Evolutionary conservation across 30 jellyfish, hydroid and myxozoan species (phyloP), one percentile per base, ranked within the genome.

Genomic region (Catostylus mosaicus): DNA sequence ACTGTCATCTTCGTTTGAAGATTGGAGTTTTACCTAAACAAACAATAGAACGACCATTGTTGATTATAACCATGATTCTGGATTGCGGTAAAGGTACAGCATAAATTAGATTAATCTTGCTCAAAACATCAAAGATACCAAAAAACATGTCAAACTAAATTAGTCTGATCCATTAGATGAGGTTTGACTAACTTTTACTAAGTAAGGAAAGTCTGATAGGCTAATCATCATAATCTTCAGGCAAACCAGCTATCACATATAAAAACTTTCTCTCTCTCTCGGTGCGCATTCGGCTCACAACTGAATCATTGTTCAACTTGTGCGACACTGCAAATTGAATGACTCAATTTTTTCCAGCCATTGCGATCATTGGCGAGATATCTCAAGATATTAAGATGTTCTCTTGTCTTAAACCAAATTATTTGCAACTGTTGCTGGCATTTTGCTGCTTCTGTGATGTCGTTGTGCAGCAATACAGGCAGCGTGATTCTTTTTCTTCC

Each of bases 1-100:
- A 69, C 59, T 45, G 37, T 83, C 96, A n/a, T 82, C 91, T 1
- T 67, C 92, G 34, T 75, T 82, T 57, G 92, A 82, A 5, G 92
- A 82, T 33, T 82, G 86, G 34, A 22, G 35, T 8, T 32, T 30
- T 48, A 36, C 67, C 91, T 81, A 31, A 77, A 36, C 11, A 32
- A 52, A 56, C 19, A 47, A 71, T n/a, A n/a, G n/a, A n/a, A n/a
- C n/a, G n/a, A n/a, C n/a, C n/a, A n/a, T n/a, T n/a, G n/a, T n/a
- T n/a, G n/a, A n/a, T n/a, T n/a, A n/a, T n/a, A n/a, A n/a, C n/a
- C n/a, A n/a, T n/a, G n/a, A n/a, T n/a, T n/a, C n/a, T n/a, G n/a
- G n/a, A n/a, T n/a, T n/a, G n/a, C n/a, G n/a, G n/a, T n/a, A n/a
- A n/a, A n/a, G n/a, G n/a, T n/a, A n/a, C n/a, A n/a, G n/a, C n/a